Evolutionary conservation across 2,113 vertebrate genomes (phyloP).

Genomic region (Centropus unirufus): DNA sequence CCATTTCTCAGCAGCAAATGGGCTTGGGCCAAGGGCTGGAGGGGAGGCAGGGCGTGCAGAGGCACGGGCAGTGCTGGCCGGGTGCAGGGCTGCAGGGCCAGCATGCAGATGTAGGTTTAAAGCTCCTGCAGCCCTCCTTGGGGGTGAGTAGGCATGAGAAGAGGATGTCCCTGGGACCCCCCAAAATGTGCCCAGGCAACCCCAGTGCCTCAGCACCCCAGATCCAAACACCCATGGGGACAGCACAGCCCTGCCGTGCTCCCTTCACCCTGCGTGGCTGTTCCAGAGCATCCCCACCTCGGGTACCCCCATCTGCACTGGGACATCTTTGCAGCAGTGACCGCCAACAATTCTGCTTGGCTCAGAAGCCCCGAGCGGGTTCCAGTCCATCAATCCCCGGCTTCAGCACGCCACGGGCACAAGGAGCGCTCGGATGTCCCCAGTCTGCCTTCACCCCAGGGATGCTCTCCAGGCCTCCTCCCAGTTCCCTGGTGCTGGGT

Average conservation of each 20-base stretch:
- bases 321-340: background rate
- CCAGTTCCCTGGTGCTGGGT: background rate
- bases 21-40: accelerated
- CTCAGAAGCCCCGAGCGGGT: background rate
- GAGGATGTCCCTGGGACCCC: background rate
- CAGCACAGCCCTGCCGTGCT: accelerated
- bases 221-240: accelerated
- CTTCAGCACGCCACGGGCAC: accelerated
- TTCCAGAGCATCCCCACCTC: too few relatives aligned
- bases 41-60: background rate
- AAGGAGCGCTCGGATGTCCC: accelerated
- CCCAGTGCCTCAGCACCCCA: accelerated
- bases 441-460: accelerated
- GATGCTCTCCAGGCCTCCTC: accelerated
- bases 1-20: background rate
- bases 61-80: background rate
- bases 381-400: background rate
- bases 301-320: accelerated
- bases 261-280: accelerated
- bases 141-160: accelerated
- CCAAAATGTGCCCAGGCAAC: background rate
- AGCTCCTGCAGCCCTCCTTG: background rate
- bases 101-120: background rate
- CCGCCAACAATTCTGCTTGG: background rate
- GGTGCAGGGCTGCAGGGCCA: background rate